Conservation (phyloP, 2,888 invertebrate genomes). For the Papilio demoleus region DNA sequence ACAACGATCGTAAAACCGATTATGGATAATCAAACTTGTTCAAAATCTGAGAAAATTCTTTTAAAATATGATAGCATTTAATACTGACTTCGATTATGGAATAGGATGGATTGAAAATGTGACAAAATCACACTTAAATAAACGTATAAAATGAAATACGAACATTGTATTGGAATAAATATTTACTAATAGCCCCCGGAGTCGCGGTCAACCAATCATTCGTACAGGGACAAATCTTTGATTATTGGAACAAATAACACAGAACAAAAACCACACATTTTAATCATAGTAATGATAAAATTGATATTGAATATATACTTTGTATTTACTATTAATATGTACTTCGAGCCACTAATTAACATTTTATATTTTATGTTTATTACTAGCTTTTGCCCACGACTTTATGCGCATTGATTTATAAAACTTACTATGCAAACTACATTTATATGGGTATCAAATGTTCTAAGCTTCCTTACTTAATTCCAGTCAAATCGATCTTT, state of each 20-base stretch:
- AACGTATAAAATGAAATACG: neutral
- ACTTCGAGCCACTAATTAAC: too few species aligned
- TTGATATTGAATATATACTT: neutral
- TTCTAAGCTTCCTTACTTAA: too few species aligned
- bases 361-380: too few species aligned
- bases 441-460: too few species aligned
- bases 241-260: constrained; percentile 15
- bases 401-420: too few species aligned
- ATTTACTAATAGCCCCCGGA: neutral
- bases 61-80: neutral
- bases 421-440: too few species aligned
- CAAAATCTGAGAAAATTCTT: too few species aligned
- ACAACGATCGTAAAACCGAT: too few species aligned
- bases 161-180: neutral
- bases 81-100: neutral
- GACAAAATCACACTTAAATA: neutral
- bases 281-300: neutral
- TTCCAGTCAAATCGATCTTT: too few species aligned
- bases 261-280: neutral
- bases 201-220: neutral
- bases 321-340: neutral
- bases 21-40: too few species aligned
- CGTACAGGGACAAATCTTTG: constrained; percentile 2
- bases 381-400: too few species aligned
- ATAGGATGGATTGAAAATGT: neutral